Conservation (phyloP, 2,113 vertebrate genomes). For the Phoxinus phoxinus region DNA sequence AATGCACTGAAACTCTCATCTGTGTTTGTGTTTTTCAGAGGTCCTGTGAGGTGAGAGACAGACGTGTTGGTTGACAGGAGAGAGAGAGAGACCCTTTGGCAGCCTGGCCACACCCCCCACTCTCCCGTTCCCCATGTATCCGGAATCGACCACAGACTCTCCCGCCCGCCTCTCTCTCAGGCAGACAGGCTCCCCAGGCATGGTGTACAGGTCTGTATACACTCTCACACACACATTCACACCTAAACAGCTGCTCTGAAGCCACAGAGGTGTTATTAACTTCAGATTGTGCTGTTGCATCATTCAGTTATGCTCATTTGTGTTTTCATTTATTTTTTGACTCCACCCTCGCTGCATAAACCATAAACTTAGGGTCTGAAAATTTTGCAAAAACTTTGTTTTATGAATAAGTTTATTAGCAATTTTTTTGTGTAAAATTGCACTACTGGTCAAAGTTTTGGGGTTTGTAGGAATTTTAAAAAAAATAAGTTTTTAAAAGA, state of each 20-base stretch:
- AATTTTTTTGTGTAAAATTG: background rate
- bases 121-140: slow-evolving; percentile 92
- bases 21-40: slow-evolving; percentile 55
- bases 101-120: slow-evolving; percentile 70
- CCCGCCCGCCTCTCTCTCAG: slow-evolving; percentile 95
- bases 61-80: slow-evolving; percentile 57
- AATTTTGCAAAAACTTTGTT: background rate
- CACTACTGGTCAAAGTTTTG: background rate
- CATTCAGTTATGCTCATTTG: background rate
- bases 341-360: background rate
- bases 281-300: background rate
- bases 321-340: background rate
- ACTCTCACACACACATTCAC: background rate
- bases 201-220: slow-evolving; percentile 95
- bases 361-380: background rate
- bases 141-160: slow-evolving; percentile 98
- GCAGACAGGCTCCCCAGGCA: slow-evolving; percentile 96
- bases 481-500: background rate
- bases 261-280: background rate
- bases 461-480: background rate
- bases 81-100: slow-evolving; percentile 66
- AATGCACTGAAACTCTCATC: background rate
- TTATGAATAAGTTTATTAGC: too few species aligned
- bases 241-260: background rate
- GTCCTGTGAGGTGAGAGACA: slow-evolving; percentile 62